Percentiles rank a stretch among this genome's conserved stretches.
Evolutionary conservation across 1,140 invertebrate species (phyloP).

Genomic region (Ostrea edulis): DNA sequence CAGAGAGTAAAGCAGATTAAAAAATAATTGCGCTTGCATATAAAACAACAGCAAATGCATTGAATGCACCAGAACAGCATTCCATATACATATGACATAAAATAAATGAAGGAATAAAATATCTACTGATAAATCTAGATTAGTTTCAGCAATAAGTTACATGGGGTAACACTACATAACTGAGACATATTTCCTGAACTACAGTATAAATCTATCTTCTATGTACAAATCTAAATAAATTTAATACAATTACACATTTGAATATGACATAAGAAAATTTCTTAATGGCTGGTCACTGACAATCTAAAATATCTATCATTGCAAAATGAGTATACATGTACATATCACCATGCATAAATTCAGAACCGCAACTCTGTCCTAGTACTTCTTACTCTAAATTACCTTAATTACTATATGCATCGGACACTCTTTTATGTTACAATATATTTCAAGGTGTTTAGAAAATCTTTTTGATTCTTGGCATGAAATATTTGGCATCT

Average conservation of each 20-base stretch:
- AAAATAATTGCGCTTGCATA: not conserved
- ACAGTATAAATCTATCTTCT: too few relatives aligned
- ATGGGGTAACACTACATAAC: too few relatives aligned
- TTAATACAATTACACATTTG: too few relatives aligned
- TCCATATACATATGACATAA: too few relatives aligned
- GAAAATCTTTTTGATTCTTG: not conserved
- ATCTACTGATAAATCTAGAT: not conserved
- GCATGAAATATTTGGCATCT: slow-evolving; percentile 14
- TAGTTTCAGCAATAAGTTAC: too few relatives aligned
- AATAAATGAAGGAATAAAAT: not conserved
- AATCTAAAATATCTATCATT: not conserved
- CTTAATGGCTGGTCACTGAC: too few relatives aligned
- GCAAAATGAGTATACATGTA: too few relatives aligned
- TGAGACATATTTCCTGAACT: too few relatives aligned
- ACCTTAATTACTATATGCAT: not conserved
- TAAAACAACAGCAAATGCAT: slow-evolving; percentile 7
- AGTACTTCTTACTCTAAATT: not conserved
- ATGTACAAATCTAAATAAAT: too few relatives aligned
- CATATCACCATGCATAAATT: not conserved
- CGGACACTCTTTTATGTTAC: not conserved
- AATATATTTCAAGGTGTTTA: not conserved
- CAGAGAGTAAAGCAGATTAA: not conserved
- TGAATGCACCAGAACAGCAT: not conserved
- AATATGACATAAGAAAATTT: too few relatives aligned
- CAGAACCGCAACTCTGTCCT: not conserved